Conservation (phyloP, 1,140 invertebrate genomes). For the Paramacrobiotus metropolitanus region DNA sequence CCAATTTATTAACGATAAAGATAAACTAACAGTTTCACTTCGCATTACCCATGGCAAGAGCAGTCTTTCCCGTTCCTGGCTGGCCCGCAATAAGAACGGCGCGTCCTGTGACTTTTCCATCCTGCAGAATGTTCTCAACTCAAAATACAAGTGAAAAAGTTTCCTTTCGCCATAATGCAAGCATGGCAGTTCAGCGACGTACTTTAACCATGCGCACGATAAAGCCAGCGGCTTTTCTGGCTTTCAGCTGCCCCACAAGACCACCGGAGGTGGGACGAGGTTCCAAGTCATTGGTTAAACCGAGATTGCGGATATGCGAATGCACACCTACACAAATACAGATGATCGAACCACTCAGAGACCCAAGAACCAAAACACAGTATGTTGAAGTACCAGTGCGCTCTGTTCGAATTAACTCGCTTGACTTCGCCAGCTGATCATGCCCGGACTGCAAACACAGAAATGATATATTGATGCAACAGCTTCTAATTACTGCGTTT, state of each 20-base stretch:
- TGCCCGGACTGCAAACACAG: background rate
- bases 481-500: too few species aligned
- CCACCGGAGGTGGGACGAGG: constrained; percentile 75
- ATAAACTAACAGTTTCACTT: too few species aligned
- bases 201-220: constrained; percentile 85
- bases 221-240: constrained; percentile 72
- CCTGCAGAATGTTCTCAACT: too few species aligned
- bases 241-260: constrained; percentile 86
- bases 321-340: constrained; percentile 41
- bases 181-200: too few species aligned
- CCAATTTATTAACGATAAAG: constrained; percentile 2
- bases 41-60: constrained; percentile 70
- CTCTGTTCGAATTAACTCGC: background rate
- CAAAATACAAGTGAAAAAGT: too few species aligned
- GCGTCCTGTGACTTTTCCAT: constrained; percentile 88
- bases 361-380: background rate
- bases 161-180: too few species aligned
- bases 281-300: constrained; percentile 76
- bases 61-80: constrained; percentile 91
- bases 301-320: constrained; percentile 90
- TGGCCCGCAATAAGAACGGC: constrained; percentile 86
- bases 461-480: too few species aligned
- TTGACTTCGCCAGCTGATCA: background rate
- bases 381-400: background rate
- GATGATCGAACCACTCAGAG: background rate